Conservation (phyloP, 2,797 vertebrate genomes). For the Scarus forsteni region DNA sequence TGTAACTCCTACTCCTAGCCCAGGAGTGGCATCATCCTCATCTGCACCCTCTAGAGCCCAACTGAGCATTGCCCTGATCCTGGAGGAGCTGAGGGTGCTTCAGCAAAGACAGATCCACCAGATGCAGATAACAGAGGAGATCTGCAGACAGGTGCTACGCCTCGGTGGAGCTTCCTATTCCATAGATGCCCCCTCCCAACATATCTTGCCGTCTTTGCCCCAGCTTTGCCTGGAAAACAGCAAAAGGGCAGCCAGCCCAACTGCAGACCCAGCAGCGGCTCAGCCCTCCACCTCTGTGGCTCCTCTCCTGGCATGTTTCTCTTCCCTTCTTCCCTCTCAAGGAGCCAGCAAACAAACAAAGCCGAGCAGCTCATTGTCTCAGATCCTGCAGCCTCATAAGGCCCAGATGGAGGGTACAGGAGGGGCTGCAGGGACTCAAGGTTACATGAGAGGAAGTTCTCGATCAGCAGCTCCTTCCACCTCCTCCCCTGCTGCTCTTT, state of each 20-base stretch:
- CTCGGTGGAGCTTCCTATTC: conserved; percentile 84
- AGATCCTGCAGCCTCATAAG: conserved; percentile 83
- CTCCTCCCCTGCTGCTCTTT: conserved; percentile 66
- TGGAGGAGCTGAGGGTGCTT: conserved; percentile 91
- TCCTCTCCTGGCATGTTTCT: conserved; percentile 85
- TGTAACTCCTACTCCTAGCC: conserved; percentile 82
- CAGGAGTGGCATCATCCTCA: conserved; percentile 80
- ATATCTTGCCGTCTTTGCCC: conserved; percentile 78
- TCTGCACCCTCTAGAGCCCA: conserved; percentile 80
- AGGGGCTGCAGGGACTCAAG: conserved; percentile 57
- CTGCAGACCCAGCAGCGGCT: conserved; percentile 49
- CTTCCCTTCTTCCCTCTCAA: conserved; percentile 82
- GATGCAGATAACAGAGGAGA: conserved; percentile 96
- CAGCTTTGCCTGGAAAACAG: conserved; percentile 86
- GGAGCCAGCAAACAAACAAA: conserved; percentile 75
- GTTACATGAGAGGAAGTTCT: conserved; percentile 67
- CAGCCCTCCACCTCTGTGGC: conserved; percentile 74
- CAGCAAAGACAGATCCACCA: conserved; percentile 95
- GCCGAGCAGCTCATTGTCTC: conserved; percentile 76
- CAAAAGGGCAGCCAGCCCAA: conserved; percentile 69
- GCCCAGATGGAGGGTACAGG: conserved; percentile 70
- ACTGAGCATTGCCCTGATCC: conserved; percentile 90
- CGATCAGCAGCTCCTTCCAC: conserved; percentile 73
- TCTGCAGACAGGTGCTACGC: conserved; percentile 91
- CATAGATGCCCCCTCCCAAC: conserved; percentile 76